Conservation (phyloP, 2,888 invertebrate genomes). For the Ichneumoninae sp. region DNA sequence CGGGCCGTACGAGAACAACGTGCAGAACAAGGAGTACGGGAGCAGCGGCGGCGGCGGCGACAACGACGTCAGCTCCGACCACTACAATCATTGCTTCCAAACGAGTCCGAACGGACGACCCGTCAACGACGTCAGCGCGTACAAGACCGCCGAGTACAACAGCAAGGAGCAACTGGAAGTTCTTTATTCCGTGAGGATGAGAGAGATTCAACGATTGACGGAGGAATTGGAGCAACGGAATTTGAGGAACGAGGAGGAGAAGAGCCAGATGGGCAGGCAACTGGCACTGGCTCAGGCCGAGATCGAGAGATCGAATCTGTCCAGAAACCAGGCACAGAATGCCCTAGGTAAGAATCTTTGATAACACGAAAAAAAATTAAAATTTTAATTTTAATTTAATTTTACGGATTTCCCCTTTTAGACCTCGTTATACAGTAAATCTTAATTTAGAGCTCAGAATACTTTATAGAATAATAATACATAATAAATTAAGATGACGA, state of each 20-base stretch:
- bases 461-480: no score
- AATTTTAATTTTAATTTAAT: neutral
- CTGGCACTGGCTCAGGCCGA: slow-evolving; percentile 87
- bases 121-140: slow-evolving; percentile 73
- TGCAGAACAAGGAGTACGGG: slow-evolving; percentile 72
- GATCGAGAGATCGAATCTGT: slow-evolving; percentile 86
- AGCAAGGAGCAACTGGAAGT: slow-evolving; percentile 84
- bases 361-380: neutral
- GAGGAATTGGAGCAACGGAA: slow-evolving; percentile 77
- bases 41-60: slow-evolving; percentile 75
- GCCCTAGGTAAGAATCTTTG: slow-evolving; percentile 85
- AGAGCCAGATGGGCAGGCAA: slow-evolving; percentile 86
- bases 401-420: no score
- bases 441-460: no score
- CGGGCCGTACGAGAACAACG: slow-evolving; percentile 75
- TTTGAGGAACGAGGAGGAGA: slow-evolving; percentile 77
- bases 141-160: slow-evolving; percentile 77
- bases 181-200: slow-evolving; percentile 83
- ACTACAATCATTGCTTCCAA: slow-evolving; percentile 79
- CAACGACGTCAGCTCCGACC: slow-evolving; percentile 76
- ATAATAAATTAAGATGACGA: no score
- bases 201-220: slow-evolving; percentile 80
- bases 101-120: slow-evolving; percentile 77
- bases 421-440: no score
- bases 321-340: slow-evolving; percentile 88